Base-by-base conservation (phyloP, 2,113 vertebrate species). In the Ovis canadensis region DNA sequence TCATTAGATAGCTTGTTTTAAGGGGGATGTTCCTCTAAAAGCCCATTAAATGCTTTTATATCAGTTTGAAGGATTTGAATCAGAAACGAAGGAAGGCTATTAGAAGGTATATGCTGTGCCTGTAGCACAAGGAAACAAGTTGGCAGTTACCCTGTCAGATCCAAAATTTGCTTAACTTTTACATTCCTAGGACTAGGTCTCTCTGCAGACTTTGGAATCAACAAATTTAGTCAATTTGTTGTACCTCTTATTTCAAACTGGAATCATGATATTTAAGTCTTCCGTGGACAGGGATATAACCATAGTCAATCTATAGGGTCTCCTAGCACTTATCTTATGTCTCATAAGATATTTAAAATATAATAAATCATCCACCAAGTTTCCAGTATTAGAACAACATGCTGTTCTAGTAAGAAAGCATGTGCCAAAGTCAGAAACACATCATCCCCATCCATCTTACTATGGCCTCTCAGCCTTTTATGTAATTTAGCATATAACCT, bases 1-100 rank as follows among this genome's bases (percentile, higher is more conserved):
- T 97, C 92, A 96, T 95, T 93, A 96, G 87, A 91, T 45, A 82
- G 59, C 60, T 87, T 94, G 45, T 98, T 97, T 95, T 91, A 98
- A 91, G 57, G 50, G 36, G 15, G 6, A 54, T 85, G 84, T 9
- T 88, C 52, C 33, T 91, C 94, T 92, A 96, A 97, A 96, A 90
- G 71, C 77, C 89, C 71, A 92, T 97, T 96, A 96, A 97, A 88
- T 93, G 93, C 87, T 97, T 98, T 97, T 91, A 91, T 93, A 82
- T 92, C 88, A 96, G 74, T 97, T 82, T 88, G 54, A 97, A 97
- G 83, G 50, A 91, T 97, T 90, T 98, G 91, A 96, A 95, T 96
- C 50, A 96, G 87, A 97, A 98, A 95, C 0, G 27, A 97, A 97
- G 90, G 62, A 87, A 96, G 83, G 52, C 78, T 93, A 48, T 98